Conservation (phyloP, 2,797 vertebrate species). For the Falco biarmicus region DNA sequence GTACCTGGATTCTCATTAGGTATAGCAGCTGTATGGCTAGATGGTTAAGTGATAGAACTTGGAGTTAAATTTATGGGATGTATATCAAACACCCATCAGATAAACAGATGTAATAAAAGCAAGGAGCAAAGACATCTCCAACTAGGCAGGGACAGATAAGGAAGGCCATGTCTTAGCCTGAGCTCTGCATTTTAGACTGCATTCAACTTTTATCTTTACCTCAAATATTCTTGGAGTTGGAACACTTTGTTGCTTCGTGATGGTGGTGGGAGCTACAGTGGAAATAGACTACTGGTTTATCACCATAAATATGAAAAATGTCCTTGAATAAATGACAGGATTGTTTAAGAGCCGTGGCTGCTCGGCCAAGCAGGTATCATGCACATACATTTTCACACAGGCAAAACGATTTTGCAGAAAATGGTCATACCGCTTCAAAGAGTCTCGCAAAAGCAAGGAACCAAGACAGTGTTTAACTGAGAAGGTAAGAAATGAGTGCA, state of each 20-base stretch:
- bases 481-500: neutral
- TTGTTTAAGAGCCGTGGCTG: neutral
- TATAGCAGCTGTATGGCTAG: neutral
- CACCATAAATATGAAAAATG: neutral
- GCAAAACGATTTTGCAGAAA: neutral
- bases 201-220: neutral
- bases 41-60: neutral
- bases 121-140: neutral
- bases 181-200: neutral
- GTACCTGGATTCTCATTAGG: neutral
- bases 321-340: neutral
- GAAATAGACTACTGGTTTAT: neutral
- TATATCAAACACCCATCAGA: neutral
- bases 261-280: fast-evolving
- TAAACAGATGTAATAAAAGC: neutral
- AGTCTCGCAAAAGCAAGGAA: neutral
- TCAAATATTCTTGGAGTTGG: neutral
- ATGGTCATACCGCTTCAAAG: neutral
- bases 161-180: neutral
- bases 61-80: neutral
- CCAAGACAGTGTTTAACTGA: neutral
- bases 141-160: neutral
- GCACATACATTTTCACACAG: neutral
- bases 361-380: neutral
- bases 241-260: neutral